Conservation (phyloP, 2,888 invertebrate species). For the Eristalis arbustorum region DNA sequence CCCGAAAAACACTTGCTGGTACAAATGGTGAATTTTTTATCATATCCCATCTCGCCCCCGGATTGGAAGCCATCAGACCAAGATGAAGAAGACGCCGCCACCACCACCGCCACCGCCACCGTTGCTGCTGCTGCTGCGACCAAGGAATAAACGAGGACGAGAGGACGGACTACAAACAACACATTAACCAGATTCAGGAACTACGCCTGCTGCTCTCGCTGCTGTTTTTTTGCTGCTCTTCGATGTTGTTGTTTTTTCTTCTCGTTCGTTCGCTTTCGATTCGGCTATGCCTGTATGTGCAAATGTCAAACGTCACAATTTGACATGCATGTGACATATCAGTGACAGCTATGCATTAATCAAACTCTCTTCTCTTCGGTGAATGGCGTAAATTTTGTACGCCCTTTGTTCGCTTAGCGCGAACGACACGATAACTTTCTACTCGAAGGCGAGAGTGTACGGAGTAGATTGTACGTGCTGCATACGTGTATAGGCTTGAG, state of each 20-base stretch:
- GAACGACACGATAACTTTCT: conserved; percentile 62
- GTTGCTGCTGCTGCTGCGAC: neutral
- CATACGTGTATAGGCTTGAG: neutral
- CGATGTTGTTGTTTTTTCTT: neutral
- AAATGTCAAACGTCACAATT: conserved; percentile 81
- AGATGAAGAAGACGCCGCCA: conserved; percentile 55
- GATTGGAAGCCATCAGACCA: conserved; percentile 50
- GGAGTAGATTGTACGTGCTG: conserved; percentile 13
- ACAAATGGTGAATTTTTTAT: conserved; percentile 70
- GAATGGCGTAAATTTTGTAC: conserved; percentile 73
- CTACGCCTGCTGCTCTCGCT: conserved; percentile 27
- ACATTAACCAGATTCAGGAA: conserved; percentile 65
- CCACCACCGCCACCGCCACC: neutral
- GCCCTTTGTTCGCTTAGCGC: conserved; percentile 69
- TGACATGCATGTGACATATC: conserved; percentile 81
- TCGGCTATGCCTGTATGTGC: conserved; percentile 66
- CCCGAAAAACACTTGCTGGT: conserved; percentile 70
- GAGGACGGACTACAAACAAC: conserved; percentile 56
- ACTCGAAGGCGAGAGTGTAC: conserved; percentile 13
- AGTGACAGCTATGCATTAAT: conserved; percentile 81
- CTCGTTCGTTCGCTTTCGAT: conserved; percentile 10
- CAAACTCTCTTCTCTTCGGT: conserved; percentile 79
- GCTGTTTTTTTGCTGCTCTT: neutral
- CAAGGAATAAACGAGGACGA: conserved; percentile 26
- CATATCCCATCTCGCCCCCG: conserved; percentile 55